Evolutionary conservation across 2,888 invertebrate genomes (phyloP).

Genomic region (Lapara coniferarum): DNA sequence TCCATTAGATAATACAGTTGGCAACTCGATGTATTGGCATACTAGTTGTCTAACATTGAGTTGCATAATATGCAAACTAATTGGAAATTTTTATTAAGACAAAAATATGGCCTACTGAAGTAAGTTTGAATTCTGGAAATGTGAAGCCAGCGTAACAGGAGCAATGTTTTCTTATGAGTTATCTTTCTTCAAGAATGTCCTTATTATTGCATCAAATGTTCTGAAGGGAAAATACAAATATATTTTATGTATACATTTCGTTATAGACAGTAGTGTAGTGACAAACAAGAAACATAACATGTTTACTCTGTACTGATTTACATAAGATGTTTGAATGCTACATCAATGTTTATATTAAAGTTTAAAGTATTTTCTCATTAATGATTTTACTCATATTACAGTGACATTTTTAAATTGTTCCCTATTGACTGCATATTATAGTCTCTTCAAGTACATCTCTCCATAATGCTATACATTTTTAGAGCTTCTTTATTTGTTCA

Average conservation of each 20-base stretch:
- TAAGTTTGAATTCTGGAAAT: too few relatives aligned
- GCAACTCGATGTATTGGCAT: constrained; percentile 15
- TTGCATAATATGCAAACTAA: constrained; percentile 20
- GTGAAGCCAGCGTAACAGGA: too few relatives aligned
- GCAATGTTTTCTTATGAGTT: background rate
- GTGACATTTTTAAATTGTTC: background rate
- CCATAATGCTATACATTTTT: too few relatives aligned
- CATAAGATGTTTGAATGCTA: background rate
- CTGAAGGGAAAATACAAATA: background rate
- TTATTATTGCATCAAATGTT: background rate
- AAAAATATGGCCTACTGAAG: too few relatives aligned
- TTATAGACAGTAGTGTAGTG: background rate
- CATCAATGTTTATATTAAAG: background rate
- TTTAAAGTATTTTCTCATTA: background rate
- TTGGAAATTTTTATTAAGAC: background rate
- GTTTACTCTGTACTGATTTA: constrained; percentile 1
- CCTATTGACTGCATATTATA: too few relatives aligned
- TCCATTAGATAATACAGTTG: constrained; percentile 20
- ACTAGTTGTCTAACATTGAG: constrained; percentile 9
- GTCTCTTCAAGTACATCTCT: too few relatives aligned
- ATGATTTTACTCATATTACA: background rate
- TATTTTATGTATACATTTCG: background rate
- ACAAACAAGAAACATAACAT: constrained; percentile 3
- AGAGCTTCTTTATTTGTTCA: too few relatives aligned
- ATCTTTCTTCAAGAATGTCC: background rate